phyloP scores from a whole-genome alignment of 2,113 vertebrate species.

The Neomonachus schauinslandi region DNA sequence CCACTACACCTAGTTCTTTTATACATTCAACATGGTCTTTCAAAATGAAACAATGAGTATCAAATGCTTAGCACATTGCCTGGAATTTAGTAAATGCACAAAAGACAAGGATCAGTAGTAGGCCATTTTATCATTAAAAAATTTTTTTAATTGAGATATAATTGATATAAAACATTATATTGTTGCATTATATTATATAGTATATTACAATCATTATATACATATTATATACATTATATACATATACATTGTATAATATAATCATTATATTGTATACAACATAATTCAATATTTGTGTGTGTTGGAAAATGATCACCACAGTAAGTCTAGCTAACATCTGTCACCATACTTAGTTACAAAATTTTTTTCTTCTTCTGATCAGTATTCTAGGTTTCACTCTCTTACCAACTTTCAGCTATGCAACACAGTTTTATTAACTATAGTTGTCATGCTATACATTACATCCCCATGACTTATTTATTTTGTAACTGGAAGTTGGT shows the following conservation, averaged over 20 bases:
- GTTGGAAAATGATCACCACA: background rate
- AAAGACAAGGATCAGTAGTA: background rate
- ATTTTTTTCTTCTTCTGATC: background rate
- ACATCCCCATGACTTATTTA: background rate
- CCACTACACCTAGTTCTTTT: background rate
- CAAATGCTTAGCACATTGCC: background rate
- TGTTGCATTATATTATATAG: background rate
- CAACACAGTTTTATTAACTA: background rate
- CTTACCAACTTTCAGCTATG: background rate
- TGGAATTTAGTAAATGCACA: background rate
- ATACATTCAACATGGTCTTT: background rate
- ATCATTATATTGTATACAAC: background rate
- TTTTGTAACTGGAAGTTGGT: background rate
- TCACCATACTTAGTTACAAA: background rate
- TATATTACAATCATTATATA: background rate
- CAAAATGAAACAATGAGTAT: background rate
- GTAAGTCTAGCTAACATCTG: background rate
- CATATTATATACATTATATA: too few species aligned
- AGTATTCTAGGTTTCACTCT: background rate
- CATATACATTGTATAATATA: too few species aligned
- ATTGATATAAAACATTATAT: background rate
- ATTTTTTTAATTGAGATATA: background rate
- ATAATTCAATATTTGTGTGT: background rate
- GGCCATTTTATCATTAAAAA: background rate
- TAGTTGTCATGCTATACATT: background rate